These are phyloP conservation scores for Microcebus lehilahytsara DNA, from an alignment of 2,113 vertebrate genomes.

Conservation along the genomic window DNA sequence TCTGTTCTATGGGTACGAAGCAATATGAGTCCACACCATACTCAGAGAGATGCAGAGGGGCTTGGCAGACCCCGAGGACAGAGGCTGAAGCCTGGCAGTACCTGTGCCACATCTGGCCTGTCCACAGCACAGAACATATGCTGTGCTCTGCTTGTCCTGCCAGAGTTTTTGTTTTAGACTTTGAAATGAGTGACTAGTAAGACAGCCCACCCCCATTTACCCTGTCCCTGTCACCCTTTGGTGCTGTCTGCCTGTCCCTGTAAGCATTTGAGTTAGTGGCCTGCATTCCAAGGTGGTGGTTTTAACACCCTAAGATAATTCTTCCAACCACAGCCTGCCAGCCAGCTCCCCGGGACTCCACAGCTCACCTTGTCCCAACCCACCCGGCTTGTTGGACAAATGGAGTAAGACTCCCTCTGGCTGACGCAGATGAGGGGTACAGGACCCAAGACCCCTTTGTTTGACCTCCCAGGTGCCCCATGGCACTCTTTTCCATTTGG, in stretches of 20 bases:
- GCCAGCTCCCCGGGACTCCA: conserved; percentile 87
- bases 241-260: not conserved
- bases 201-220: not conserved
- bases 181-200: not conserved
- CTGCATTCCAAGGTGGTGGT: not conserved
- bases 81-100: not conserved
- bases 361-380: conserved; percentile 94
- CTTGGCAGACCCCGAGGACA: fast-evolving
- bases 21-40: fast-evolving
- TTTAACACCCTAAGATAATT: not conserved
- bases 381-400: conserved; percentile 82
- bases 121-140: not conserved
- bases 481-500: not conserved
- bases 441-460: not conserved
- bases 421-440: not conserved
- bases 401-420: not conserved
- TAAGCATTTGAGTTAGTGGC: not conserved
- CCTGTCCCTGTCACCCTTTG: not conserved
- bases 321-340: conserved; percentile 43
- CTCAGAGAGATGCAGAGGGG: not conserved
- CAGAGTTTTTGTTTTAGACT: not conserved
- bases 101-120: not conserved
- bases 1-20: not conserved
- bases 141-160: not conserved
- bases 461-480: not conserved